These are phyloP conservation scores for Zenarchopterus dispar DNA, from an alignment of 2,797 vertebrate species.

Conservation along the genomic window DNA sequence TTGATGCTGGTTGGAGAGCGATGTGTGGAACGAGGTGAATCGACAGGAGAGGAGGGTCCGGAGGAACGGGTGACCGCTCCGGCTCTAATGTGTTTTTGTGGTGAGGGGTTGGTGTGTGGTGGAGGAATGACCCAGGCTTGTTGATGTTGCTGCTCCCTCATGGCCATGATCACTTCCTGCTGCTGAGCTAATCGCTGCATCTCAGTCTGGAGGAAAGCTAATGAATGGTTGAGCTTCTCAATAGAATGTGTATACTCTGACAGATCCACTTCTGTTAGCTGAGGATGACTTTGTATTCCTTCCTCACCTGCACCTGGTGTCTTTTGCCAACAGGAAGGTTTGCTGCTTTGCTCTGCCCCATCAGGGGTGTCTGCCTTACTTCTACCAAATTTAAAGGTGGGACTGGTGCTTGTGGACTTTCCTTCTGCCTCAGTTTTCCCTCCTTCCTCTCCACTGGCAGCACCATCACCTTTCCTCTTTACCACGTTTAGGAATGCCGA, in stretches of 20 bases:
- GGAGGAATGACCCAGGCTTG: conserved; percentile 93
- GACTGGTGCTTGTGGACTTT: conserved; percentile 50
- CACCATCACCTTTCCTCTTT: conserved; percentile 91
- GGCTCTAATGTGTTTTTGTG: conserved; percentile 84
- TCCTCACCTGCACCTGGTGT: conserved; percentile 80
- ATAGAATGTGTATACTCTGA: conserved; percentile 95
- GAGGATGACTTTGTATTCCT: conserved; percentile 50
- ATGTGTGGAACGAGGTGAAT: conserved; percentile 87
- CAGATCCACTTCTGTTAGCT: conserved; percentile 87
- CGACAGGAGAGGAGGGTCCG: conserved; percentile 87
- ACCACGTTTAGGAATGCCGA: conserved; percentile 96
- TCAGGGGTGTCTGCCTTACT: conserved; percentile 86
- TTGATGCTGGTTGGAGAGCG: conserved; percentile 90
- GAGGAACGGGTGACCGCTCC: conserved; percentile 84
- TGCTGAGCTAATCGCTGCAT: conserved; percentile 97
- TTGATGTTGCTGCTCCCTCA: conserved; percentile 89
- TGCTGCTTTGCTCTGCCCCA: conserved; percentile 74
- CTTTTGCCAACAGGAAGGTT: conserved; percentile 82
- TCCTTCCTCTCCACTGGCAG: conserved; percentile 83
- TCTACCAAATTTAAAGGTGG: conserved; percentile 77
- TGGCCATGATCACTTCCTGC: conserved; percentile 97
- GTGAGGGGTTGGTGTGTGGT: conserved; percentile 87
- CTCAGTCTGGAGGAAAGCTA: conserved; percentile 94
- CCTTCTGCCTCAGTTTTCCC: conserved; percentile 82
- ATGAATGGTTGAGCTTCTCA: conserved; percentile 93